Conservation (phyloP, 2,797 vertebrate genomes). For the Spatula clypeata region DNA sequence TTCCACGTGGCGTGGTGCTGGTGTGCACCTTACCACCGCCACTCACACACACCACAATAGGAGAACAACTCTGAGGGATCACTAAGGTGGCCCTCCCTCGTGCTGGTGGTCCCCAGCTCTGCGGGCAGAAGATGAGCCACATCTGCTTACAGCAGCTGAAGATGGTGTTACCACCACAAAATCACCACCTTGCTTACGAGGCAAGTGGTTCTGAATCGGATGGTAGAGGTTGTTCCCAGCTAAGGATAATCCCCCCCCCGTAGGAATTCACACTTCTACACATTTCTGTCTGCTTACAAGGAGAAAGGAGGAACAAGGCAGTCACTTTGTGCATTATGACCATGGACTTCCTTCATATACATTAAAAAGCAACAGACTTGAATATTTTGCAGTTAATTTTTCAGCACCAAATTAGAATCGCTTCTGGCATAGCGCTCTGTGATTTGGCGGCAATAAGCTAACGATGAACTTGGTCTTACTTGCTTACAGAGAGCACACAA, state of each 20-base stretch:
- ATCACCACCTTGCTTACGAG: background rate
- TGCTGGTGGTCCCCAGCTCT: background rate
- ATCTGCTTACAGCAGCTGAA: background rate
- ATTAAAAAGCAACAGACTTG: background rate
- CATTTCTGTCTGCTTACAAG: background rate
- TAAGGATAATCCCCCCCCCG: background rate
- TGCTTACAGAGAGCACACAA: background rate
- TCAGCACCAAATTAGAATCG: background rate
- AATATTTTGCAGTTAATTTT: background rate
- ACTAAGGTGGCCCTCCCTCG: background rate
- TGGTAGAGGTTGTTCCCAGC: background rate
- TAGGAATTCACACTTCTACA: background rate
- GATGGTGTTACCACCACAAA: background rate
- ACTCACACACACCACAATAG: fast-evolving
- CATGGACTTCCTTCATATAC: background rate
- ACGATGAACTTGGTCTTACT: background rate
- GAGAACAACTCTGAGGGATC: background rate
- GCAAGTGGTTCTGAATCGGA: background rate
- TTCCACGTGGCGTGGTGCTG: fast-evolving
- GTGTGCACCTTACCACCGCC: background rate
- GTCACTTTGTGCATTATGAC: background rate
- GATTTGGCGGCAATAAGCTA: background rate
- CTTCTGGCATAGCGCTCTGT: background rate
- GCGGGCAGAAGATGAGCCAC: background rate
- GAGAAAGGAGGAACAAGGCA: background rate